Evolutionary conservation across 2,888 invertebrate genomes (phyloP).

Genomic region (Gari tellinella): DNA sequence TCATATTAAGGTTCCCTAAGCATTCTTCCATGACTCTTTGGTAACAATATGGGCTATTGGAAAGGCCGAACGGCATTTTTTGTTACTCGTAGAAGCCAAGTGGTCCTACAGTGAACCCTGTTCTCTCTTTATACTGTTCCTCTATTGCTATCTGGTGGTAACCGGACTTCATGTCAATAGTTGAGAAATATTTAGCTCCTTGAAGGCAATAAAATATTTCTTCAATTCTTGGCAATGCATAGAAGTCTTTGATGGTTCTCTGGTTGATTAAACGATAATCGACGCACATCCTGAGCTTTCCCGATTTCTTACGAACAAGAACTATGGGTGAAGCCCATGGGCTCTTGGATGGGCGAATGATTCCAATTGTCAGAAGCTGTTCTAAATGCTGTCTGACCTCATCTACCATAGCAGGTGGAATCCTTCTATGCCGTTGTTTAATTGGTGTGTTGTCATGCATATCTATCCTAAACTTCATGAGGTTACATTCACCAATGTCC

Average conservation of each 20-base stretch:
- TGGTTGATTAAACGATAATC: too few relatives aligned
- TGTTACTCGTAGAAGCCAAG: too few relatives aligned
- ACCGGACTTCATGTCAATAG: slow-evolving; percentile 20
- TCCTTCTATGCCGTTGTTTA: slow-evolving; percentile 22
- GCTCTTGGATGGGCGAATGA: slow-evolving; percentile 5
- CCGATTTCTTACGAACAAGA: slow-evolving; percentile 16
- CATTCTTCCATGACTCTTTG: too few relatives aligned
- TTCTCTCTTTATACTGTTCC: slow-evolving; percentile 13
- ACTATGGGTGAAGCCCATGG: slow-evolving; percentile 7
- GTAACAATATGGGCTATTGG: slow-evolving; percentile 13
- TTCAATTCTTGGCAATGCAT: slow-evolving; percentile 19
- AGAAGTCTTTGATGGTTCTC: too few relatives aligned
- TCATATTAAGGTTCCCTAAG: too few relatives aligned
- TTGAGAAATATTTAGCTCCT: slow-evolving; percentile 8
- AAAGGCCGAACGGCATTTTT: too few relatives aligned
- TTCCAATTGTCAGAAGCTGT: slow-evolving; percentile 36
- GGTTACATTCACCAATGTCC: slow-evolving; percentile 6
- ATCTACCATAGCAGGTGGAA: slow-evolving; percentile 14
- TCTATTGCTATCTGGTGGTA: slow-evolving; percentile 21
- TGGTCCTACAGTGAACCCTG: slow-evolving; percentile 26
- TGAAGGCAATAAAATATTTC: slow-evolving; percentile 15
- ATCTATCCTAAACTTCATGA: slow-evolving; percentile 16
- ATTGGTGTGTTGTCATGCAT: slow-evolving; percentile 7
- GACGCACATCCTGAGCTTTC: slow-evolving; percentile 14
- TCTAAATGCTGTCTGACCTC: slow-evolving; percentile 44